Conservation (phyloP, 2,888 invertebrate genomes). For the Stratiomys singularior region DNA sequence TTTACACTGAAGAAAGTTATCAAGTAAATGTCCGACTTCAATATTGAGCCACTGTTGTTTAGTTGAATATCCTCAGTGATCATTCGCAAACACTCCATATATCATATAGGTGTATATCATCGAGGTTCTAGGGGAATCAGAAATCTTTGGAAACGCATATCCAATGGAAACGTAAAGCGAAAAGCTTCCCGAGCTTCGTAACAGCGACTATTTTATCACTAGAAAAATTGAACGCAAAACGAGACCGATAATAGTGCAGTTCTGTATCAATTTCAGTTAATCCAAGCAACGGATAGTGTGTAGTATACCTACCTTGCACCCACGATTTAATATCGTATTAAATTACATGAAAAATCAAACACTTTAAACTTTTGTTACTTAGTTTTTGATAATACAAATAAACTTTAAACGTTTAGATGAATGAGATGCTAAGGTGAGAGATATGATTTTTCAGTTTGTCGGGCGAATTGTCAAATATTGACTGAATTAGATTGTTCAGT, state of each 20-base stretch:
- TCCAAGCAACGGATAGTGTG: too few relatives aligned
- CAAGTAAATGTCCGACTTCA: too few relatives aligned
- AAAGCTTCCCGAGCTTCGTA: too few relatives aligned
- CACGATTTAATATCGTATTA: background rate
- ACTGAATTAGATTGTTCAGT: background rate
- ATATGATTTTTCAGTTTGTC: background rate
- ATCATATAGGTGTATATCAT: too few relatives aligned
- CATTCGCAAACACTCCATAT: too few relatives aligned
- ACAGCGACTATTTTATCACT: conserved; percentile 9
- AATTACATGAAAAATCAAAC: conserved; percentile 32
- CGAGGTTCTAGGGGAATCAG: too few relatives aligned
- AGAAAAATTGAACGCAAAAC: conserved; percentile 5
- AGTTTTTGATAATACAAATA: background rate
- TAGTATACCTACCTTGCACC: background rate
- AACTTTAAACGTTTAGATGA: background rate
- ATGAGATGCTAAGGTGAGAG: background rate
- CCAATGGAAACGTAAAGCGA: too few relatives aligned
- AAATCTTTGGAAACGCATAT: too few relatives aligned
- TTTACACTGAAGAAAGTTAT: too few relatives aligned
- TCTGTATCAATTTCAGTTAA: background rate
- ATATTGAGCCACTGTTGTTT: too few relatives aligned
- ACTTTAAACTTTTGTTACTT: conserved; percentile 34
- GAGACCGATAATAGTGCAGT: background rate
- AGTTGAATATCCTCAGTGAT: too few relatives aligned
- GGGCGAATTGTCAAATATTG: background rate